phyloP scores from a whole-genome alignment of 2,888 invertebrate species.

The Folsomia candida region DNA sequence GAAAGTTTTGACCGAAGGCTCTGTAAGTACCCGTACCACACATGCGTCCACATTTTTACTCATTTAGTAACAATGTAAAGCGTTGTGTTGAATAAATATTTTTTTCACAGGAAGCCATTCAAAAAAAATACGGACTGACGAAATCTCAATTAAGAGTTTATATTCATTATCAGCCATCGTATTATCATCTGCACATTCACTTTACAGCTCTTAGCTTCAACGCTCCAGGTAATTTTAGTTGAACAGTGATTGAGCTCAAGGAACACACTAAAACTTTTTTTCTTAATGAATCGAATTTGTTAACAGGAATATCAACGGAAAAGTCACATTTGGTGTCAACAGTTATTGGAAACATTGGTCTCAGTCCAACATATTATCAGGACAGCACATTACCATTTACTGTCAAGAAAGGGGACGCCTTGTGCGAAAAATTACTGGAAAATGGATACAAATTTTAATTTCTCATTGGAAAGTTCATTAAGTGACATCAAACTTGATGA shows the following conservation, averaged over 20 bases:
- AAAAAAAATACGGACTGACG: conserved; percentile 71
- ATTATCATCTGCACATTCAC: conserved; percentile 94
- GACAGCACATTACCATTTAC: conserved; percentile 77
- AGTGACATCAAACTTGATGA: conserved; percentile 9
- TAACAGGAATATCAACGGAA: conserved; percentile 72
- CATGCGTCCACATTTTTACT: background rate
- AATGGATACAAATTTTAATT: conserved; percentile 57
- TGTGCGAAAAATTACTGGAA: conserved; percentile 66
- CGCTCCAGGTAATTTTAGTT: conserved; percentile 71
- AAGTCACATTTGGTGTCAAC: conserved; percentile 81
- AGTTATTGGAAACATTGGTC: conserved; percentile 85
- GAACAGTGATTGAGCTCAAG: no score
- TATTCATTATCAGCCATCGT: conserved; percentile 94
- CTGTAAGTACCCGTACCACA: conserved; percentile 58
- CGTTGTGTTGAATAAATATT: conserved; percentile 34
- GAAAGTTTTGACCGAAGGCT: conserved; percentile 74
- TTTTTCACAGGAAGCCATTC: conserved; percentile 69
- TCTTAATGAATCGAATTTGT: no score
- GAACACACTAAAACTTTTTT: no score
- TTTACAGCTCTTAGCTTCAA: conserved; percentile 78
- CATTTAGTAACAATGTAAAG: conserved; percentile 17
- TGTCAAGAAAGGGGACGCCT: conserved; percentile 70
- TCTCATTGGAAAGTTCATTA: conserved; percentile 31
- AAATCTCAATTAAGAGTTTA: conserved; percentile 74
- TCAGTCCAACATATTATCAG: conserved; percentile 78